phyloP scores from a whole-genome alignment of 2,888 invertebrate genomes.

The Poecilus cupreus region DNA sequence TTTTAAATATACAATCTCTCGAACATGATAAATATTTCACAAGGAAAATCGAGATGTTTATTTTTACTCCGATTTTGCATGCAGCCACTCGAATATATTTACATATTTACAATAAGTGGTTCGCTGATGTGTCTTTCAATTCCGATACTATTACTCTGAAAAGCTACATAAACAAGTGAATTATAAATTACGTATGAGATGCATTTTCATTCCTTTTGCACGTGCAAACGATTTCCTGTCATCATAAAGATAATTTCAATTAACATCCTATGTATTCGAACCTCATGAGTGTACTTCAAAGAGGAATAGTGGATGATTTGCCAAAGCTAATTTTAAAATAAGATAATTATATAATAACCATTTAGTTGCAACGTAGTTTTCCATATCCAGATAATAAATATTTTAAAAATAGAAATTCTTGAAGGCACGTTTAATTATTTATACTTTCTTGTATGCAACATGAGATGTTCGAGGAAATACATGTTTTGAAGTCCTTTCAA shows the following conservation, averaged over 20 bases:
- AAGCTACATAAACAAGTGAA: neutral
- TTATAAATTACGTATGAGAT: neutral
- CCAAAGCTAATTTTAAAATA: no score
- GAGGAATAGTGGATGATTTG: neutral
- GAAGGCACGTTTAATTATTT: no score
- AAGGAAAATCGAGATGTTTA: neutral
- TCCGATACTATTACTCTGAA: neutral
- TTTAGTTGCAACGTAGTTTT: no score
- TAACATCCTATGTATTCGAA: neutral
- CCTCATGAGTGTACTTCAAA: neutral
- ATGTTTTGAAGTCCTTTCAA: no score
- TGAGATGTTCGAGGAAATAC: no score
- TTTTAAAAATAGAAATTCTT: no score
- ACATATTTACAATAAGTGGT: neutral
- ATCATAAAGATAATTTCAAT: constrained; percentile 21
- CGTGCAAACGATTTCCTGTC: constrained; percentile 36
- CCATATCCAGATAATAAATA: no score
- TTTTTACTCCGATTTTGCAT: neutral
- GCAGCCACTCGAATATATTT: neutral
- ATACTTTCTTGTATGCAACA: no score
- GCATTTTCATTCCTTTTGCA: constrained; percentile 15
- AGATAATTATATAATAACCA: no score
- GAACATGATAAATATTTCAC: neutral
- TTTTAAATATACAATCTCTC: neutral
- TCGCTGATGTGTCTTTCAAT: constrained; percentile 26